phyloP scores from a whole-genome alignment of 2,797 vertebrate species.

The Loris lydekkerianus region DNA sequence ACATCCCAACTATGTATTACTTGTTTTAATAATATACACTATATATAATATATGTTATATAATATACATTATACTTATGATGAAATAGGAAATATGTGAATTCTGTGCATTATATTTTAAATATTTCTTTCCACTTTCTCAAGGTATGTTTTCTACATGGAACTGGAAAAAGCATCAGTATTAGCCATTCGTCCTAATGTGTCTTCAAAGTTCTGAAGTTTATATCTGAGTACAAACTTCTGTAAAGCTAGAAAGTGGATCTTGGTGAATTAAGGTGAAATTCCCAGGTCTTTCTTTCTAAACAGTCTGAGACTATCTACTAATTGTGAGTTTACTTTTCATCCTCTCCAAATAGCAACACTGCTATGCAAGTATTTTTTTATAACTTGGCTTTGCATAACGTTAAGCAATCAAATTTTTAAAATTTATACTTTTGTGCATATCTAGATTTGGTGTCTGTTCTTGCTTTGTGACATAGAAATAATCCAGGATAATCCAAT shows the following conservation, averaged over 20 bases:
- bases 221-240: conserved; percentile 40
- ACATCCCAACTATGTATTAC: not conserved
- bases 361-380: conserved; percentile 71
- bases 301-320: conserved; percentile 36
- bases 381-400: conserved; percentile 75
- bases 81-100: not conserved
- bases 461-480: conserved; percentile 75
- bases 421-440: conserved; percentile 66
- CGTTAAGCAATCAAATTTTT: conserved; percentile 74
- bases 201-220: conserved; percentile 29
- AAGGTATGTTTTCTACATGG: not conserved
- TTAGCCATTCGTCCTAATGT: conserved; percentile 23
- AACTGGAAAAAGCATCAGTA: conserved; percentile 4
- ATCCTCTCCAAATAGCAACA: conserved; percentile 70
- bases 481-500: conserved; percentile 73
- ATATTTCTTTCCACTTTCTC: conserved; percentile 33
- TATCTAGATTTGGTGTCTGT: conserved; percentile 75
- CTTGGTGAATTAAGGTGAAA: not conserved
- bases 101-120: not conserved
- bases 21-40: not conserved
- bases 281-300: conserved; percentile 24
- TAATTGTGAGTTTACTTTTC: conserved; percentile 33
- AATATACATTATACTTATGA: not conserved
- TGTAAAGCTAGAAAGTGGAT: not conserved
- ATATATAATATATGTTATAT: not conserved